Percentiles rank a stretch among this genome's conserved stretches.
These are phyloP conservation scores for Melolontha melolontha DNA, from an alignment of 2,888 invertebrate genomes.

Conservation along the genomic window DNA sequence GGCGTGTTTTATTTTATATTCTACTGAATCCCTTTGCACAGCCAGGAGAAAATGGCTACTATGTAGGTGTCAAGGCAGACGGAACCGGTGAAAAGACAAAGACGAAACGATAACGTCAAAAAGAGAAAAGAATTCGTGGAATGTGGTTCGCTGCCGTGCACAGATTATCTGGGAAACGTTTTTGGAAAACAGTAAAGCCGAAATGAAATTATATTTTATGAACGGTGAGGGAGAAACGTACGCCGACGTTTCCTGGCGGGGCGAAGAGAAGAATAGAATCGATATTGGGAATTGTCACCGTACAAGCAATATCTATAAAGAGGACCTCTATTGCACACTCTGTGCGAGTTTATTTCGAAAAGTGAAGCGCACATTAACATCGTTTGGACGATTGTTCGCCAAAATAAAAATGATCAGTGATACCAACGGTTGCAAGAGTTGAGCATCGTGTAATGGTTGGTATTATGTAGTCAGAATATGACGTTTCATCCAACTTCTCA, in stretches of 20 bases:
- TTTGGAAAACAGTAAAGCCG: conserved; percentile 52
- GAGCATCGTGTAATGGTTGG: too few species aligned
- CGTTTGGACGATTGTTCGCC: too few species aligned
- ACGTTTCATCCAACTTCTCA: too few species aligned
- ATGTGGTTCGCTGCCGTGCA: conserved; percentile 39
- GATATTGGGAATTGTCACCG: conserved; percentile 41
- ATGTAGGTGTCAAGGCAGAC: conserved; percentile 17
- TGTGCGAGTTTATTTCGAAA: conserved; percentile 7
- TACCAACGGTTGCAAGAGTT: too few species aligned
- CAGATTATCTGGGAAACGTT: conserved; percentile 51
- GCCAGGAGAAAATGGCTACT: conserved; percentile 24
- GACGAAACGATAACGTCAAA: conserved; percentile 20
- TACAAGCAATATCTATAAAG: conserved; percentile 51
- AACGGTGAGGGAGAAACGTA: conserved; percentile 37
- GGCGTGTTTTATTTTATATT: conserved; percentile 27
- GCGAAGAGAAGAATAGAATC: conserved; percentile 17
- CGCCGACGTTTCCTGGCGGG: not conserved
- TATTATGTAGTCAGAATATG: too few species aligned
- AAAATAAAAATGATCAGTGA: too few species aligned
- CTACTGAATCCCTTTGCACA: conserved; percentile 22
- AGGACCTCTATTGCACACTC: conserved; percentile 47
- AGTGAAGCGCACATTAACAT: conserved; percentile 3
- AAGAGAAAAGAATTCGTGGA: conserved; percentile 31
- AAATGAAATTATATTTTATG: conserved; percentile 55
- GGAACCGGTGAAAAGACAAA: conserved; percentile 17